Conservation (phyloP, 2,113 vertebrate species). For the Urocitellus parryii region DNA sequence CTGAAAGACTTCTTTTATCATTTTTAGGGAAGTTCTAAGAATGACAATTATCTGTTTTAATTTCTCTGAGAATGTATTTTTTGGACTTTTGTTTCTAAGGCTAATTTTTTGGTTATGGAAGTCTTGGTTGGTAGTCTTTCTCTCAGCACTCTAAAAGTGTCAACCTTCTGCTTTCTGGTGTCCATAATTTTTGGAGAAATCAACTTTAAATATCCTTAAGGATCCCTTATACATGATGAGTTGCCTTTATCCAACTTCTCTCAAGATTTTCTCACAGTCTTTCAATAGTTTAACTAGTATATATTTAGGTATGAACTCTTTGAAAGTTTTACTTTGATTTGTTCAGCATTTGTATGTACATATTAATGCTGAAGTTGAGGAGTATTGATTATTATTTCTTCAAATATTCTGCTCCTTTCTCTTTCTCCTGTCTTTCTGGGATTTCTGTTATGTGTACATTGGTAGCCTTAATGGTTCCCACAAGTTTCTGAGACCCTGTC, state of each 20-base stretch:
- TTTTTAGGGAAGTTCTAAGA: background rate
- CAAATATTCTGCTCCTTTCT: background rate
- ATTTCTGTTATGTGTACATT: background rate
- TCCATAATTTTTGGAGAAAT: background rate
- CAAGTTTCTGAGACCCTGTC: background rate
- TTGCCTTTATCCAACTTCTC: background rate
- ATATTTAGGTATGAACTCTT: background rate
- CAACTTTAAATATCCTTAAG: background rate
- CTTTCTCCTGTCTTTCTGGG: background rate
- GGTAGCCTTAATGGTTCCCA: background rate
- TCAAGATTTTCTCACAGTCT: conserved; percentile 12
- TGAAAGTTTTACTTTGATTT: background rate
- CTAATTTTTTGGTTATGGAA: background rate
- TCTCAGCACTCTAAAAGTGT: background rate
- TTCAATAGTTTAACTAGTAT: background rate
- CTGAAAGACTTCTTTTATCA: background rate
- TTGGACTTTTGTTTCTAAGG: background rate
- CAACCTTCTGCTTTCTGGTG: background rate
- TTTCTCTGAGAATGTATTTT: background rate
- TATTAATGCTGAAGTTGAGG: background rate
- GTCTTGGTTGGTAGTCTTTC: background rate
- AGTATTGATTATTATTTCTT: background rate
- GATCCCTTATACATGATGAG: background rate
- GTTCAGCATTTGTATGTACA: background rate
- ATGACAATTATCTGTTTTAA: background rate